Percentiles rank a stretch among this genome's conserved stretches.
Evolutionary conservation across 2,113 vertebrate genomes (phyloP).

Genomic region (Pseudopipra pipra): DNA sequence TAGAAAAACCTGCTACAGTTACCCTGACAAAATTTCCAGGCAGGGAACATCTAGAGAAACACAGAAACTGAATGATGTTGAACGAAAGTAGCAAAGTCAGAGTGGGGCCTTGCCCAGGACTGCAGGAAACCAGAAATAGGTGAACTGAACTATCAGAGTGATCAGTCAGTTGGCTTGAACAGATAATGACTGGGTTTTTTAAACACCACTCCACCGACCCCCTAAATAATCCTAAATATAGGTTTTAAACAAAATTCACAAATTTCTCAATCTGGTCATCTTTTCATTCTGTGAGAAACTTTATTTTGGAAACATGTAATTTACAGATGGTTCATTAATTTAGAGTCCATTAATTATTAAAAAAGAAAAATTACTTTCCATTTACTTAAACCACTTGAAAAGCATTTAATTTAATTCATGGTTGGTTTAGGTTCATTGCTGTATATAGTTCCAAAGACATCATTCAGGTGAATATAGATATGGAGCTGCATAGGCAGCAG

Average conservation of each 20-base stretch:
- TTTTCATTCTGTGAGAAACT: neutral
- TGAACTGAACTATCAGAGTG: neutral
- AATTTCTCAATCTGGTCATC: neutral
- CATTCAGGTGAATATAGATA: neutral
- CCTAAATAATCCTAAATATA: neutral
- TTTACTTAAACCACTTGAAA: neutral
- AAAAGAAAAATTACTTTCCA: neutral
- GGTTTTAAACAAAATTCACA: neutral
- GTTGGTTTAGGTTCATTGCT: neutral
- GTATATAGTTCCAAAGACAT: neutral
- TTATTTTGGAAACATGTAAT: neutral
- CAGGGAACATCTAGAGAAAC: neutral
- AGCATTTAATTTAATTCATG: neutral
- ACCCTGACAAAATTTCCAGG: neutral
- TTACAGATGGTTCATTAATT: neutral
- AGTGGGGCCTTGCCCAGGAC: neutral
- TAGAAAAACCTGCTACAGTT: neutral
- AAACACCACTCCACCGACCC: neutral
- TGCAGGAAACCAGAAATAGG: neutral
- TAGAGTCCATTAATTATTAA: neutral
- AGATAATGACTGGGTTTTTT: neutral
- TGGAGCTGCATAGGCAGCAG: neutral
- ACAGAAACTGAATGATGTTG: neutral
- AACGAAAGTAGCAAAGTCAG: neutral
- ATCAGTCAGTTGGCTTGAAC: neutral